Percentiles rank a stretch among this genome's conserved stretches.
These are phyloP conservation scores for Graphium colonna DNA, from an alignment of 2,888 invertebrate genomes.

Conservation along the genomic window DNA sequence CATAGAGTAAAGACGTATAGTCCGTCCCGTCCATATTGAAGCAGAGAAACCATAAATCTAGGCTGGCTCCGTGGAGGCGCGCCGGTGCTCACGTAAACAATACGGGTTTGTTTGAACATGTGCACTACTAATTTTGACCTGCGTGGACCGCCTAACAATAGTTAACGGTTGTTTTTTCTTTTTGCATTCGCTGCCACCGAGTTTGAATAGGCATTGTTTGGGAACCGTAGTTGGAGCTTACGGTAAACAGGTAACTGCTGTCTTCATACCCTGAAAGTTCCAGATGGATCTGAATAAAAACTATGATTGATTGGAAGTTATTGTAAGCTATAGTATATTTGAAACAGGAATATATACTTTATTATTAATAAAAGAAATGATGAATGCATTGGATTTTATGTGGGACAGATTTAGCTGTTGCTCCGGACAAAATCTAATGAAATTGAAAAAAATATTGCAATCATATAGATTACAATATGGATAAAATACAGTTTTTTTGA, in stretches of 20 bases:
- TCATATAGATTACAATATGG: no score
- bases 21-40: conserved; percentile 25
- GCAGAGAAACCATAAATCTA: conserved; percentile 32
- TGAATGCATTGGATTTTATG: no score
- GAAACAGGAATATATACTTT: no score
- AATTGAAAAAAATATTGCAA: no score
- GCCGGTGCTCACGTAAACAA: conserved; percentile 60
- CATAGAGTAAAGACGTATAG: neutral
- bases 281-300: no score
- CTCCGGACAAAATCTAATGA: no score
- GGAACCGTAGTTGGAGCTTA: neutral
- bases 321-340: no score
- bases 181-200: conserved; percentile 55
- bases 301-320: no score
- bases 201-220: conserved; percentile 37
- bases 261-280: no score
- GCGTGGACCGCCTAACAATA: conserved; percentile 66
- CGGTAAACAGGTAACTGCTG: neutral
- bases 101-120: conserved; percentile 73
- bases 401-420: no score
- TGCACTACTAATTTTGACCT: conserved; percentile 77
- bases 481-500: no score
- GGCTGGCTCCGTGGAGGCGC: conserved; percentile 37
- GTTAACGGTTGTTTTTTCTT: conserved; percentile 62
- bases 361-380: no score